Conservation (phyloP, 2,797 vertebrate genomes). For the Sarcophilus harrisii region DNA sequence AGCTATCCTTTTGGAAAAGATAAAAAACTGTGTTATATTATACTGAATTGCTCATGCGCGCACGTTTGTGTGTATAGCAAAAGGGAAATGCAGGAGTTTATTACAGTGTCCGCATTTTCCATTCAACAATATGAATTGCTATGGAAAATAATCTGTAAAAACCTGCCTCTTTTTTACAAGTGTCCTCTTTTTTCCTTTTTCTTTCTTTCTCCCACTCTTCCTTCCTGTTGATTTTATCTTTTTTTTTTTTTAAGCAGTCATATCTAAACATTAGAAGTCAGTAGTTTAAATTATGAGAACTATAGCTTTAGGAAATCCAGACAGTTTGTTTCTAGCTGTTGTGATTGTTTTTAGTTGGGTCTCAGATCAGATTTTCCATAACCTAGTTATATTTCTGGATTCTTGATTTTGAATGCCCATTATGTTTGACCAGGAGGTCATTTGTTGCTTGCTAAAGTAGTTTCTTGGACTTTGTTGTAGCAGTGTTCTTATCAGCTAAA, state of each 20-base stretch:
- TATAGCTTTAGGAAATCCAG: neutral
- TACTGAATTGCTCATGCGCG: neutral
- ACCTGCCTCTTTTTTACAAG: neutral
- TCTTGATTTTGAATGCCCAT: neutral
- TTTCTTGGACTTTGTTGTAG: neutral
- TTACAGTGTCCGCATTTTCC: neutral
- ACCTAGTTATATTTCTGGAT: no score
- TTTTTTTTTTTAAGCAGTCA: neutral
- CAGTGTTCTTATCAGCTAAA: neutral
- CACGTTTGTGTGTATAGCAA: no score
- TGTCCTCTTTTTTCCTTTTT: neutral
- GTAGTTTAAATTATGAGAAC: neutral
- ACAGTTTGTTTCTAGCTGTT: neutral
- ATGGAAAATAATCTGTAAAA: neutral
- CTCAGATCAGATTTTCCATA: neutral
- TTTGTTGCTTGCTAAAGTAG: neutral
- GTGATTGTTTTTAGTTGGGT: neutral
- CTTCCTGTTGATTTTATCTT: neutral
- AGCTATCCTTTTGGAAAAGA: neutral
- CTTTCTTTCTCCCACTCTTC: neutral
- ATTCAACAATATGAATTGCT: neutral
- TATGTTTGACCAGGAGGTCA: neutral
- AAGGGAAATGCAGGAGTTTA: neutral
- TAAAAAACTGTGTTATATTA: neutral
- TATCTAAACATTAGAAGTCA: neutral